phyloP scores from a whole-genome alignment of 2,113 vertebrate species.

The Fukomys damarensis region DNA sequence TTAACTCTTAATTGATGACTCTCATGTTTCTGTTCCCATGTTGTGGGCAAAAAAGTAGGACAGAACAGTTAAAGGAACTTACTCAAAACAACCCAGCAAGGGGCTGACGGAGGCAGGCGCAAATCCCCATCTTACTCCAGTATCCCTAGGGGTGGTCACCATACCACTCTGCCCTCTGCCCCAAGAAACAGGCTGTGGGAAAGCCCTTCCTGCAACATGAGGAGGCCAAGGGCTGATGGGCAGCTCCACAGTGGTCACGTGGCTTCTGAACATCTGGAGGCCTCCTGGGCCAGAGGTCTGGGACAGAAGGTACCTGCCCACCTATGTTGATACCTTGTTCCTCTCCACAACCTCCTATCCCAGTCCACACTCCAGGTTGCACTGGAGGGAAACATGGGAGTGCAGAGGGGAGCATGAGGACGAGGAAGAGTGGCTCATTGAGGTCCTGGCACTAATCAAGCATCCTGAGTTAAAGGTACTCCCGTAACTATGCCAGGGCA shows the following conservation, averaged over 20 bases:
- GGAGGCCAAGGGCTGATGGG: accelerated
- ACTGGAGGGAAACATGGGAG: not conserved
- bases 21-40: not conserved
- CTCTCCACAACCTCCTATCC: too few species aligned
- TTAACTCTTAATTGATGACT: not conserved
- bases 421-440: not conserved
- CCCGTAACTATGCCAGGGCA: not conserved
- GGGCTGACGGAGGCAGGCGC: not conserved
- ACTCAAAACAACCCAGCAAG: not conserved
- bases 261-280: not conserved
- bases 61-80: not conserved
- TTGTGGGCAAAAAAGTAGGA: not conserved
- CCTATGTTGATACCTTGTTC: accelerated
- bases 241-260: not conserved
- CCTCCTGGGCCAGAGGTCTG: not conserved
- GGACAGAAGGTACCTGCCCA: not conserved
- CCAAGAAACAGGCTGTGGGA: not conserved
- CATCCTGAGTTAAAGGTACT: not conserved
- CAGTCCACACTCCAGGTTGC: not conserved
- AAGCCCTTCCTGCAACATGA: not conserved
- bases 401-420: accelerated
- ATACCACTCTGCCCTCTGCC: accelerated
- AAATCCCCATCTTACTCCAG: not conserved
- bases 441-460: not conserved
- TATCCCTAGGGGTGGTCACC: too few species aligned